Evolutionary conservation across 2,888 invertebrate genomes (phyloP).

Genomic region (Aphodius sticticus): DNA sequence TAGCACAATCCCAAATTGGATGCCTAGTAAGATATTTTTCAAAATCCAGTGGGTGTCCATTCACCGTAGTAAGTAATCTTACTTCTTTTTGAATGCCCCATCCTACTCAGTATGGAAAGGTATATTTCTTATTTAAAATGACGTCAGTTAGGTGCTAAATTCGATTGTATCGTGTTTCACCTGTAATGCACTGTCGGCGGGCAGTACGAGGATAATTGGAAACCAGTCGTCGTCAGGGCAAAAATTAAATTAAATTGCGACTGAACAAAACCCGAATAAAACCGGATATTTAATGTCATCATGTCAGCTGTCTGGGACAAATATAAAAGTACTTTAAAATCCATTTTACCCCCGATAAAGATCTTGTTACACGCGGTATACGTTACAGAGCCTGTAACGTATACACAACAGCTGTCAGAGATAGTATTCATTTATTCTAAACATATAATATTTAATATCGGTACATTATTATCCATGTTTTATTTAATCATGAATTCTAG

Average conservation of each 20-base stretch:
- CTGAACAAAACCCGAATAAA: conserved; percentile 37
- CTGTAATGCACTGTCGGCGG: background rate
- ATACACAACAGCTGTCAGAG: background rate
- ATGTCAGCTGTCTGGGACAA: conserved; percentile 49
- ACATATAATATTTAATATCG: no score
- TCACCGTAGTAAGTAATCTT: no score
- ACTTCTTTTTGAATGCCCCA: no score
- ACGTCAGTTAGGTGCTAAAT: background rate
- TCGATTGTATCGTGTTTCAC: background rate
- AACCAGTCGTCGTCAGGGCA: background rate
- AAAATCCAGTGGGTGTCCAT: no score
- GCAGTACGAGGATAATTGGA: background rate
- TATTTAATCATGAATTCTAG: no score
- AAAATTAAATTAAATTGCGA: background rate
- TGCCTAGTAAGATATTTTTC: no score
- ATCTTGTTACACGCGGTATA: conserved; percentile 40
- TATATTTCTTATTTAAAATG: background rate
- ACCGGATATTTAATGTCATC: conserved; percentile 49
- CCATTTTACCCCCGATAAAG: conserved; percentile 51
- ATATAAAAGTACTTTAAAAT: conserved; percentile 52
- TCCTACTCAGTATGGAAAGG: no score
- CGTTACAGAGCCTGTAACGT: conserved; percentile 7
- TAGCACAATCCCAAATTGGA: no score
- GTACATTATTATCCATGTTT: no score
- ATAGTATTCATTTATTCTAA: background rate